Percentiles rank a stretch among this genome's conserved stretches.
Evolutionary conservation across 23 tunicate genomes (phyloP).

Genomic region (Pegea sp.): DNA sequence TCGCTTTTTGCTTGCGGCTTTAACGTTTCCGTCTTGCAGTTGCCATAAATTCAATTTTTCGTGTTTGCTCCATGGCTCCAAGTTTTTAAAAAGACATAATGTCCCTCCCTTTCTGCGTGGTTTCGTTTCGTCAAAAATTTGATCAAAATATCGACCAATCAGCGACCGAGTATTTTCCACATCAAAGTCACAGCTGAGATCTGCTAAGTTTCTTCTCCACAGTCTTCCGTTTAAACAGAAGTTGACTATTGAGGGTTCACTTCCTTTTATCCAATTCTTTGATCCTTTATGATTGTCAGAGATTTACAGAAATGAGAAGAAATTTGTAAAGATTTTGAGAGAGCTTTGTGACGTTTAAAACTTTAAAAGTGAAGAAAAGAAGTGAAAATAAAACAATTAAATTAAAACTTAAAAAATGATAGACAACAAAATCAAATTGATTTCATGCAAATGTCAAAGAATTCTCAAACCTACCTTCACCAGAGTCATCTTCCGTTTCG

Average conservation of each 20-base stretch:
- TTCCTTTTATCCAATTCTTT: too few species aligned
- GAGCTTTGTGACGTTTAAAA: too few species aligned
- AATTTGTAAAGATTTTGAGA: too few species aligned
- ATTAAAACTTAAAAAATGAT: too few species aligned
- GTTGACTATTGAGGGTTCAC: slow-evolving; percentile 18
- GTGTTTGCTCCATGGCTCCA: too few species aligned
- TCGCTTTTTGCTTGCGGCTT: neutral
- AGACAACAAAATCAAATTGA: neutral
- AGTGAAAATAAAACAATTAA: too few species aligned
- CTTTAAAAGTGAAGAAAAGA: too few species aligned
- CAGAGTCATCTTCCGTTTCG: neutral
- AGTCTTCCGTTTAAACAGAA: slow-evolving; percentile 21
- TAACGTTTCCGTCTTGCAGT: neutral
- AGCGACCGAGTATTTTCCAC: slow-evolving; percentile 7
- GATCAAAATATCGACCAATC: neutral
- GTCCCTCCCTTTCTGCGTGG: slow-evolving; percentile 25
- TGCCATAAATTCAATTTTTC: neutral
- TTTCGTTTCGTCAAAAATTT: neutral
- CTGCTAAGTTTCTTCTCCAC: slow-evolving; percentile 22
- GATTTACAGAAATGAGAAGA: too few species aligned
- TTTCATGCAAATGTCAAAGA: too few species aligned
- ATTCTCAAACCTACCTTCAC: too few species aligned
- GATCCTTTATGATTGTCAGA: too few species aligned
- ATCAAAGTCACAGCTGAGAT: slow-evolving; percentile 85
- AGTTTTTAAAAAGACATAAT: slow-evolving; percentile 16